A percentile compares a stretch with the other conserved stretches of the same genome.
These are phyloP conservation scores for Trissoscelio sp. DNA, from an alignment of 2,888 invertebrate species.

Conservation along the genomic window DNA sequence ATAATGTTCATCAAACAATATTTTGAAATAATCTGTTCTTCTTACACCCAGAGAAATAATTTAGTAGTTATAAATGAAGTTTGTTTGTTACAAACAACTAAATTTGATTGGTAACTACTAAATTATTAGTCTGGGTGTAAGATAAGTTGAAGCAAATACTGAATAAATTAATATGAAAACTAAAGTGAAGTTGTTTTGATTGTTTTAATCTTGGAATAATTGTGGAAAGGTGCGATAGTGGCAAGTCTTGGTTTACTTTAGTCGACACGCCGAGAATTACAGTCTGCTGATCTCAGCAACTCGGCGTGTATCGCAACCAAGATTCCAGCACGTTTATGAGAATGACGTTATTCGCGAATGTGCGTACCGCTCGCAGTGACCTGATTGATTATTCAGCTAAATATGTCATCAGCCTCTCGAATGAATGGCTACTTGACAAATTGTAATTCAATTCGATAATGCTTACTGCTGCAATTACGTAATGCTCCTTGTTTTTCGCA, in stretches of 20 bases:
- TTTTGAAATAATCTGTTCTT: no score
- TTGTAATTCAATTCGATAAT: conserved; percentile 48
- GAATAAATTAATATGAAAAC: no score
- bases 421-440: conserved; percentile 40
- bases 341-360: conserved; percentile 41
- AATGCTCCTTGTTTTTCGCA: conserved; percentile 13
- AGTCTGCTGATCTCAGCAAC: conserved; percentile 26
- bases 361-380: conserved; percentile 9
- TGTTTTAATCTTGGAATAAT: no score
- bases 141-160: no score
- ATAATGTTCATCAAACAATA: no score
- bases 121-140: no score
- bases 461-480: conserved; percentile 11
- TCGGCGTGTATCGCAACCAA: conserved; percentile 12
- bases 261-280: background rate
- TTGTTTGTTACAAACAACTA: no score
- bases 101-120: no score
- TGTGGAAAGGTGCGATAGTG: background rate
- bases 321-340: conserved; percentile 39
- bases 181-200: no score
- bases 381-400: conserved; percentile 45
- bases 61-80: no score
- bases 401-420: conserved; percentile 30
- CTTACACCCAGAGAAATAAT: no score
- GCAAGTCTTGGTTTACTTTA: background rate